Evolutionary conservation across 2,888 invertebrate species (phyloP).

Genomic region (Drosophila mimica): DNA sequence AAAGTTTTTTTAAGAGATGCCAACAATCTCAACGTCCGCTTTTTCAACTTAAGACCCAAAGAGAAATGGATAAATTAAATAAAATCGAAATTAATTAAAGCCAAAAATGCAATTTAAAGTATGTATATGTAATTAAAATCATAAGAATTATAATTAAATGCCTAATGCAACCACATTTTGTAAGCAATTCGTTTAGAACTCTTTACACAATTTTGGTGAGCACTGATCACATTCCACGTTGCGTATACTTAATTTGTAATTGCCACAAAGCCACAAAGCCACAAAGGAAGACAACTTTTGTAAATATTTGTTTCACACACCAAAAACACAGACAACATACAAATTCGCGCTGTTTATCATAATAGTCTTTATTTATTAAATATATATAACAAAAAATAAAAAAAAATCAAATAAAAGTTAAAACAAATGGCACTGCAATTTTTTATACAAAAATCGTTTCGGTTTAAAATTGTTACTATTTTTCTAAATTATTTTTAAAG

Average conservation of each 20-base stretch:
- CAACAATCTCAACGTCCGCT: conserved; percentile 73
- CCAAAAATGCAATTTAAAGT: conserved; percentile 45
- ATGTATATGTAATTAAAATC: conserved; percentile 32
- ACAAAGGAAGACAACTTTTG: conserved; percentile 64
- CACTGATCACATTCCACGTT: conserved; percentile 54
- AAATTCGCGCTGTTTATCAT: conserved; percentile 34
- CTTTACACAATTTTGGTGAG: conserved; percentile 39
- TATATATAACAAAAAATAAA: conserved; percentile 16
- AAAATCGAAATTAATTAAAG: conserved; percentile 34
- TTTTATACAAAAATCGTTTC: conserved; percentile 64
- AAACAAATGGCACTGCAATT: conserved; percentile 62
- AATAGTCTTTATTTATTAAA: conserved; percentile 36
- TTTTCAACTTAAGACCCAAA: conserved; percentile 58
- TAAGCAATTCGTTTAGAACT: conserved; percentile 57
- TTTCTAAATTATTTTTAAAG: conserved; percentile 66
- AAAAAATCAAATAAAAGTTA: conserved; percentile 13
- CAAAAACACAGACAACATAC: conserved; percentile 5
- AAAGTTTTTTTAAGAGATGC: conserved; percentile 65
- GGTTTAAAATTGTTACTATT: conserved; percentile 66
- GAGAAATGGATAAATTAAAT: conserved; percentile 21
- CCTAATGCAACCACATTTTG: conserved; percentile 53
- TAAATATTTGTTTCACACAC: conserved; percentile 71
- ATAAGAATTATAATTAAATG: conserved; percentile 36
- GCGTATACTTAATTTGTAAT: conserved; percentile 50
- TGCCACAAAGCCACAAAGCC: background rate